These are phyloP conservation scores for Channa maculata DNA, from an alignment of 2,113 vertebrate genomes.

Conservation along the genomic window DNA sequence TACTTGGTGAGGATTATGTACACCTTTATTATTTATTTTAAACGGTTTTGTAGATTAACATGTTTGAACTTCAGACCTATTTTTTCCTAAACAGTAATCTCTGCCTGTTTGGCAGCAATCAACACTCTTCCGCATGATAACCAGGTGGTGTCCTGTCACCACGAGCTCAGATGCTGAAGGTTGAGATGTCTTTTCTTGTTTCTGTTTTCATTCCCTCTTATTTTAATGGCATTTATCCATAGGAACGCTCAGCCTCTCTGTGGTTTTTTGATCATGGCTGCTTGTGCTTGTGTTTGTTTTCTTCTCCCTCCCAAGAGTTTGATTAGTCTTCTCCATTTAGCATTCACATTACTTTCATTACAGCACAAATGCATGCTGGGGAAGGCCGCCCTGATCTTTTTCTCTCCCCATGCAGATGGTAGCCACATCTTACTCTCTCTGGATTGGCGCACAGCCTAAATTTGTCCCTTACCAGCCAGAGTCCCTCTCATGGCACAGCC, in stretches of 20 bases:
- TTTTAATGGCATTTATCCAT: conserved; percentile 35
- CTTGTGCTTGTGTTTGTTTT: conserved; percentile 37
- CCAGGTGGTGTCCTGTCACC: conserved; percentile 1
- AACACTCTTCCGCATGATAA: background rate
- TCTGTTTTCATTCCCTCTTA: background rate
- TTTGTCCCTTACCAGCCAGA: conserved; percentile 61
- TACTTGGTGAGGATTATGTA: conserved; percentile 2
- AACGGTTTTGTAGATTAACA: background rate
- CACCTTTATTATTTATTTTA: background rate
- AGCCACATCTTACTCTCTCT: conserved; percentile 45
- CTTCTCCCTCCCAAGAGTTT: conserved; percentile 57
- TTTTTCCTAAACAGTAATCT: background rate
- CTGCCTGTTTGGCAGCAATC: conserved; percentile 10
- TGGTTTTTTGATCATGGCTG: conserved; percentile 37
- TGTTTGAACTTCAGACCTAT: background rate
- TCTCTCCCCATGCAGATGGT: conserved; percentile 60
- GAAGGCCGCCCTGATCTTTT: conserved; percentile 48
- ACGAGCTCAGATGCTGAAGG: conserved; percentile 28
- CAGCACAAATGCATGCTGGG: conserved; percentile 38
- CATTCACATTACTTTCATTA: conserved; percentile 65
- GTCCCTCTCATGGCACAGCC: conserved; percentile 53
- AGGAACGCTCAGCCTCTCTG: conserved; percentile 2
- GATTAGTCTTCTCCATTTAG: conserved; percentile 65
- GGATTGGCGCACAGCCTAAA: conserved; percentile 59
- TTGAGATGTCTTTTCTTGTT: background rate